Evolutionary conservation across 2,888 invertebrate species (phyloP), one percentile per base, ranked within the genome.

Genomic region (Euplexia lucipara): DNA sequence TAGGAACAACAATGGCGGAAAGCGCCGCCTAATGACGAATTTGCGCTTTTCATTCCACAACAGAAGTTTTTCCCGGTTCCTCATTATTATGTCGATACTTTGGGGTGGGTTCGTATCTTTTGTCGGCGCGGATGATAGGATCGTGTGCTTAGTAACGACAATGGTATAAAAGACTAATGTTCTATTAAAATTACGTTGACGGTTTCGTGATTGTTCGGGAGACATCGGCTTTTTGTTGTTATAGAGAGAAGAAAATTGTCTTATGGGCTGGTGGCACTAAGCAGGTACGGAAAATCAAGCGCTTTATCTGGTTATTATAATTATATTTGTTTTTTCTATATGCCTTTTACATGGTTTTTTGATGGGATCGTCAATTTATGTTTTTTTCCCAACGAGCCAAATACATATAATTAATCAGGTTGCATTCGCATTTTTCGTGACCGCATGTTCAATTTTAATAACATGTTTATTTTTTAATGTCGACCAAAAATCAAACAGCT

Each of bases 1-100:
- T 78, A 82, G 86, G 77, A 78, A 87, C 88, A 91, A 94, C 92
- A 95, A 94, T 94, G 93, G 92, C 91, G 94, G 94, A 91, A 94
- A 94, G 91, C 94, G 94, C 93, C 93, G 92, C 92, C 95, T 95
- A 95, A 95, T 95, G 95, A 94, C 95, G 95, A 95, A 95, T 95
- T 95, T 95, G 95, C 95, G 95, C 95, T 95, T 95, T 95, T 95
- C 95, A 95, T 95, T 94, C 93, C 94, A 94, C 93, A 92, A 95
- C 95, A 95, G 91, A 95, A 95, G 94, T 95, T 95, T 95, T 95
- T 95, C 95, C 93, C 95, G 94, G 92, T 93, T 92, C 87, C 91
- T 94, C 93, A 93, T 95, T 95, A 95, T 95, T 92, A 90, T 90
- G 91, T 91, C 93, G 91, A 93, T 94, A 94, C 93, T 92, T 91